These are phyloP conservation scores for Mercenaria mercenaria DNA, from an alignment of 1,140 invertebrate genomes.

Conservation along the genomic window DNA sequence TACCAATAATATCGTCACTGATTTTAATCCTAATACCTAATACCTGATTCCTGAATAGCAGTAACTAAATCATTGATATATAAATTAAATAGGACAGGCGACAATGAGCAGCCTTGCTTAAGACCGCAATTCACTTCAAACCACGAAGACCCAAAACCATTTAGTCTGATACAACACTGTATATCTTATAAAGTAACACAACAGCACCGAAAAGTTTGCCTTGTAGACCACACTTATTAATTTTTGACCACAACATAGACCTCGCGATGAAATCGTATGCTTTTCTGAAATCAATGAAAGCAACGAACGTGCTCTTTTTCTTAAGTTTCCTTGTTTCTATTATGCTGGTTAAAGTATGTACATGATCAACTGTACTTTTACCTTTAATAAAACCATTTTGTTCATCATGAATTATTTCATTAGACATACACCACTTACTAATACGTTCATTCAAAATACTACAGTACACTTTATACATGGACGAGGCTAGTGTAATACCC, in stretches of 20 bases:
- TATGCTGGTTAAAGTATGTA: too few relatives aligned
- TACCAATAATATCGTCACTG: conserved; percentile 32
- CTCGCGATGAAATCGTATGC: background rate
- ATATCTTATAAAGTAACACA: background rate
- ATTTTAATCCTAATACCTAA: background rate
- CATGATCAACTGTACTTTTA: background rate
- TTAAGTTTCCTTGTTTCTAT: too few relatives aligned
- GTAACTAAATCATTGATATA: background rate
- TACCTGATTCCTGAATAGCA: background rate
- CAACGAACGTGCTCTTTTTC: too few relatives aligned
- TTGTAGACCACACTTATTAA: too few relatives aligned
- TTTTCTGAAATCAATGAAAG: too few relatives aligned
- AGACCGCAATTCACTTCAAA: background rate
- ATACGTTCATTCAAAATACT: too few relatives aligned
- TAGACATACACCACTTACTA: background rate
- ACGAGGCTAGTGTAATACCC: background rate
- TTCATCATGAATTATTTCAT: conserved; percentile 20
- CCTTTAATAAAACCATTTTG: conserved; percentile 62
- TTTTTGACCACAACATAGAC: too few relatives aligned
- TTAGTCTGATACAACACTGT: background rate
- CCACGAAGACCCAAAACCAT: background rate
- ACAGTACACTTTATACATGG: too few relatives aligned
- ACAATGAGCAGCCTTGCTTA: too few relatives aligned
- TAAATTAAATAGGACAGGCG: too few relatives aligned
- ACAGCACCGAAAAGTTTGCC: too few relatives aligned